Percentiles rank a stretch among this genome's conserved stretches.
Evolutionary conservation across 2,888 invertebrate species (phyloP).

Genomic region (Tetramorium bicarinatum): DNA sequence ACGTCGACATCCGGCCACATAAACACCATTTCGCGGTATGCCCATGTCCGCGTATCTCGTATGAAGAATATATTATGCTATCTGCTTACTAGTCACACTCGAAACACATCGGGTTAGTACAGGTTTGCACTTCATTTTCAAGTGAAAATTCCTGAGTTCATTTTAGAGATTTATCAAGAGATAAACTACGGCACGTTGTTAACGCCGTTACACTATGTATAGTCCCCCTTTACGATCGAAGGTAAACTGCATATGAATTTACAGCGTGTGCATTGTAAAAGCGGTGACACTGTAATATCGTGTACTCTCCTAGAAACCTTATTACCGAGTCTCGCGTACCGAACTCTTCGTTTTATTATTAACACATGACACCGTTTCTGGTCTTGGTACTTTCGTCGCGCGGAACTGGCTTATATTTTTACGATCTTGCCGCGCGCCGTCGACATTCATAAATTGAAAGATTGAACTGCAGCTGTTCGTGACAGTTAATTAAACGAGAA

Average conservation of each 20-base stretch:
- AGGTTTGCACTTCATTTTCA: constrained; percentile 11
- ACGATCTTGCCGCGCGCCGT: constrained; percentile 31
- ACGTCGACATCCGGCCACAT: constrained; percentile 51
- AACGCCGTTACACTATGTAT: background rate
- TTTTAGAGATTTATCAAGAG: constrained; percentile 27
- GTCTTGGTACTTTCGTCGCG: constrained; percentile 37
- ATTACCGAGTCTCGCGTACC: constrained; percentile 25
- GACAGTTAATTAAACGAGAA: constrained; percentile 74
- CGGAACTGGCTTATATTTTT: constrained; percentile 62
- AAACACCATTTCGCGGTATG: constrained; percentile 59
- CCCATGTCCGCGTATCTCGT: constrained; percentile 19
- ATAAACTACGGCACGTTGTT: constrained; percentile 8
- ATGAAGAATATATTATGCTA: constrained; percentile 59
- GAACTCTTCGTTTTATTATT: constrained; percentile 54
- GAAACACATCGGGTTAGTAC: background rate
- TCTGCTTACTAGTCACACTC: constrained; percentile 28
- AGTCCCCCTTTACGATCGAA: constrained; percentile 10
- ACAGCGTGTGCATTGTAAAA: background rate
- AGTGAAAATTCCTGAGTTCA: constrained; percentile 15
- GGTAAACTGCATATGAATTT: background rate
- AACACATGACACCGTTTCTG: constrained; percentile 47
- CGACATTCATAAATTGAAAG: constrained; percentile 66
- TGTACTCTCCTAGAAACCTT: constrained; percentile 24
- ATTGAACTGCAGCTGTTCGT: constrained; percentile 68
- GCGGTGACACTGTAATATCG: constrained; percentile 4